These are phyloP conservation scores for Xylophagus ater DNA, from an alignment of 2,888 invertebrate species.

Conservation along the genomic window DNA sequence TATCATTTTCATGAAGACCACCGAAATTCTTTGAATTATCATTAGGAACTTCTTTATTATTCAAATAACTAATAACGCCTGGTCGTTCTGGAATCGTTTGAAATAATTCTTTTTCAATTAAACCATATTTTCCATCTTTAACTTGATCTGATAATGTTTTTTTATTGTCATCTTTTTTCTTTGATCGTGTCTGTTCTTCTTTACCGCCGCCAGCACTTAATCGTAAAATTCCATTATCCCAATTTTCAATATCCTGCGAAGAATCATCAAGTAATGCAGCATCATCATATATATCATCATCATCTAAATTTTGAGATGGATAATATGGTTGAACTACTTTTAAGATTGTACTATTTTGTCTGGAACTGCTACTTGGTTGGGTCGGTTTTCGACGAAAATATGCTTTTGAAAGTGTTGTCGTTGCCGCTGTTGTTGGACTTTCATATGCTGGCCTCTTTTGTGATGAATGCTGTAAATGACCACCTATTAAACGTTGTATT, in stretches of 20 bases:
- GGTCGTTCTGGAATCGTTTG: slow-evolving; percentile 58
- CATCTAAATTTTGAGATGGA: slow-evolving; percentile 16
- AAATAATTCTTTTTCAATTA: slow-evolving; percentile 77
- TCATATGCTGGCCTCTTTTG: slow-evolving; percentile 12
- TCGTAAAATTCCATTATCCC: slow-evolving; percentile 56
- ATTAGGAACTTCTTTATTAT: slow-evolving; percentile 68
- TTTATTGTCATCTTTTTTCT: slow-evolving; percentile 54
- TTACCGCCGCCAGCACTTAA: slow-evolving; percentile 61
- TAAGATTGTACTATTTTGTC: slow-evolving; percentile 4
- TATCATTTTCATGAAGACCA: slow-evolving; percentile 72
- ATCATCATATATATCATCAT: slow-evolving; percentile 21
- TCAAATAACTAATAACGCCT: slow-evolving; percentile 69
- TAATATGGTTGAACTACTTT: not conserved
- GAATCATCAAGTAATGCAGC: slow-evolving; percentile 34
- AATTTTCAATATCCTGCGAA: slow-evolving; percentile 39
- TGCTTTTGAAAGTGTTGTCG: slow-evolving; percentile 21
- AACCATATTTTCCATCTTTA: slow-evolving; percentile 79
- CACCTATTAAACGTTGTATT: slow-evolving; percentile 56
- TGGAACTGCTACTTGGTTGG: slow-evolving; percentile 16
- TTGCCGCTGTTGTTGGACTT: slow-evolving; percentile 13
- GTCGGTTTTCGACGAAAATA: slow-evolving; percentile 22
- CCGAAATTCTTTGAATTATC: slow-evolving; percentile 72
- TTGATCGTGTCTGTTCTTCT: slow-evolving; percentile 37
- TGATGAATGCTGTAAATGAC: slow-evolving; percentile 44
- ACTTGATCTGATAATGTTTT: slow-evolving; percentile 84